phyloP scores from a whole-genome alignment of 1,140 invertebrate genomes.

The Stegodyphus dumicola region DNA sequence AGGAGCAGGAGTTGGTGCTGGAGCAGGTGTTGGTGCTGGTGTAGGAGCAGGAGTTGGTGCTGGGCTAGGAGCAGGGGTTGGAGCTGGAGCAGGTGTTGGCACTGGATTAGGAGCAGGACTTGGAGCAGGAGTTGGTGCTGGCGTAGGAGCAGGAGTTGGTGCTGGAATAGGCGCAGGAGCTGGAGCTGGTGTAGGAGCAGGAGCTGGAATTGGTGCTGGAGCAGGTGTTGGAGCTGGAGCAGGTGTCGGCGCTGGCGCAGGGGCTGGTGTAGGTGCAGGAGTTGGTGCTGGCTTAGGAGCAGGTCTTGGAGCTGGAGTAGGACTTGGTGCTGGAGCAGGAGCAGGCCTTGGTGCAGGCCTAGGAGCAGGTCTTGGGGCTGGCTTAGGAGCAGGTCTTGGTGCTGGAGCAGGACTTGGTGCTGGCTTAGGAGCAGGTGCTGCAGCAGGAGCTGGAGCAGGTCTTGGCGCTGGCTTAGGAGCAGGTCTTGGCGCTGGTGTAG shows the following conservation, averaged over 20 bases:
- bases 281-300: too few relatives aligned
- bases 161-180: not conserved
- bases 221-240: slow-evolving; percentile 10
- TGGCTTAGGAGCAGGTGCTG: too few relatives aligned
- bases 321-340: not conserved
- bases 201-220: slow-evolving; percentile 1
- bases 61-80: not conserved
- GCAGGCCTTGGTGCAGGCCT: too few relatives aligned
- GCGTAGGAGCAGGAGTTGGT: not conserved
- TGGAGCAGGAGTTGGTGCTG: not conserved
- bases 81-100: not conserved
- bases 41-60: not conserved
- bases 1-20: not conserved
- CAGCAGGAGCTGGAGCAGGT: too few relatives aligned
- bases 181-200: not conserved
- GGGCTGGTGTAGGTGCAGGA: too few relatives aligned
- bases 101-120: not conserved
- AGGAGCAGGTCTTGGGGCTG: too few relatives aligned
- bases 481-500: too few relatives aligned
- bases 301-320: not conserved
- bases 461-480: too few relatives aligned
- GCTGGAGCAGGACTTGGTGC: too few relatives aligned
- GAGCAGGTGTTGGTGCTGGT: not conserved
- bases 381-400: too few relatives aligned
- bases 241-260: not conserved